Conservation (phyloP, 2,797 vertebrate species). For the Hyperoplus immaculatus region DNA sequence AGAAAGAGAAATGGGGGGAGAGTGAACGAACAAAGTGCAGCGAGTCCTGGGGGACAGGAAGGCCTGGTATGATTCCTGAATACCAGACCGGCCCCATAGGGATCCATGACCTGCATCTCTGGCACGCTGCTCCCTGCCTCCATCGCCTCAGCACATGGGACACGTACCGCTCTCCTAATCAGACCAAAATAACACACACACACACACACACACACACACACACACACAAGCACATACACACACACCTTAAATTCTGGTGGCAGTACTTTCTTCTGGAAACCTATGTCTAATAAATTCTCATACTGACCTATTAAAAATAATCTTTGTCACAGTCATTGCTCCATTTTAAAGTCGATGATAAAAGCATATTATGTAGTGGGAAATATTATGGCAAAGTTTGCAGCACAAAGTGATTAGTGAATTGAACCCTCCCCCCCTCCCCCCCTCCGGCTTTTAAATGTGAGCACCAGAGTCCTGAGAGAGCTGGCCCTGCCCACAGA, state of each 20-base stretch:
- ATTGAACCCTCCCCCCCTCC: not conserved
- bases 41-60: conserved; percentile 66
- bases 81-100: conserved; percentile 77
- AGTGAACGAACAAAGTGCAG: conserved; percentile 36
- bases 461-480: conserved; percentile 32
- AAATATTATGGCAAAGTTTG: conserved; percentile 12
- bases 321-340: not conserved
- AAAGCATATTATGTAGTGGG: conserved; percentile 1
- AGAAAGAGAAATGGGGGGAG: conserved; percentile 12
- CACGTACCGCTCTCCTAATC: conserved; percentile 53
- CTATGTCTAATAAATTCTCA: conserved; percentile 49
- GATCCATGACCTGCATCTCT: conserved; percentile 79
- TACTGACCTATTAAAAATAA: conserved; percentile 52
- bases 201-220: conserved; percentile 14
- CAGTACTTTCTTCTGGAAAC: conserved; percentile 40
- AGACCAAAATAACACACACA: conserved; percentile 53
- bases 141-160: conserved; percentile 43
- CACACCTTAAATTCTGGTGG: conserved; percentile 31
- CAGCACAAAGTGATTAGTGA: conserved; percentile 19
- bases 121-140: conserved; percentile 65
- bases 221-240: conserved; percentile 21
- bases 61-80: conserved; percentile 76
- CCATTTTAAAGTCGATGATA: conserved; percentile 7
- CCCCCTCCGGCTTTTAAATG: conserved; percentile 32
- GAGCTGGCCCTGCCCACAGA: conserved; percentile 37